Percentiles rank a stretch among this genome's conserved stretches.
phyloP scores from a whole-genome alignment of 1,140 invertebrate species.

The Oreohelix idahoensis region DNA sequence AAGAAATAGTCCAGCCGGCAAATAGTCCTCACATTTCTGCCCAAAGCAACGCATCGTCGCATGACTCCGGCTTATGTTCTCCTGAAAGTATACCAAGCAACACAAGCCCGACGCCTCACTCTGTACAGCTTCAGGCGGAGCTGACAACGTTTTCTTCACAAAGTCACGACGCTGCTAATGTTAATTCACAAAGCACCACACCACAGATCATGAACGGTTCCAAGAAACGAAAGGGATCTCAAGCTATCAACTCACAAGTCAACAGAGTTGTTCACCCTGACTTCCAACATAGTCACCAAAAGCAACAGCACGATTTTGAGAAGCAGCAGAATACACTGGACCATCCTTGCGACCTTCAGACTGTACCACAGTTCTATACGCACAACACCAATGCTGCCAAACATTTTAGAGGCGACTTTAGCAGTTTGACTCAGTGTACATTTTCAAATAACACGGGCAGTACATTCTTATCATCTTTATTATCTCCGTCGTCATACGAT shows the following conservation, averaged over 20 bases:
- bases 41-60: slow-evolving; percentile 43
- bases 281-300: not conserved
- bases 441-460: not conserved
- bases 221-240: not conserved
- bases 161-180: not conserved
- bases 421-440: not conserved
- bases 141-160: not conserved
- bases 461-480: not conserved
- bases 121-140: not conserved
- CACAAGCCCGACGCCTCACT: slow-evolving; percentile 39
- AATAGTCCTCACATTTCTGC: slow-evolving; percentile 44
- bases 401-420: not conserved
- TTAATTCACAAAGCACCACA: not conserved
- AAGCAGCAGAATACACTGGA: not conserved
- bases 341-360: not conserved
- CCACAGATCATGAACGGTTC: not conserved
- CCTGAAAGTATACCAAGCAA: slow-evolving; percentile 49
- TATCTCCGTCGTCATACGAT: not conserved
- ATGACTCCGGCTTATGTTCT: slow-evolving; percentile 51
- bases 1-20: not conserved
- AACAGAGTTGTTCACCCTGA: not conserved
- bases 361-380: not conserved
- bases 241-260: not conserved
- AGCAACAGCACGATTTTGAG: not conserved
- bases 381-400: not conserved